Base-by-base conservation (phyloP, 2,797 vertebrate genomes). In the Siniperca obscura region DNA sequence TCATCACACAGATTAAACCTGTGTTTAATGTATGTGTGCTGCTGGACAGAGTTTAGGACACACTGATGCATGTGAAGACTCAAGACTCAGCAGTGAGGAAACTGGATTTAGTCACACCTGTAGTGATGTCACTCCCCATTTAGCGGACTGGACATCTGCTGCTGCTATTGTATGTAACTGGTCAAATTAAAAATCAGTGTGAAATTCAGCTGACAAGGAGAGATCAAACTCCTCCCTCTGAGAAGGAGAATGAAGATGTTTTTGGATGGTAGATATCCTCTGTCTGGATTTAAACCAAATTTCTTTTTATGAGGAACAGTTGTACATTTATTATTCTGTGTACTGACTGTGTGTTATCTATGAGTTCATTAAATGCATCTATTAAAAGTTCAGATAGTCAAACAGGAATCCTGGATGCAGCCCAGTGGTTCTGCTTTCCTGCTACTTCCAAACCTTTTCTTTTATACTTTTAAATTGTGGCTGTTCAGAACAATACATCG, bases 1-100 rank as follows among this genome's bases (percentile, higher is more conserved):
- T 73, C 81, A 88, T 30, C 85, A 82, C 30, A 57, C 75, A 83
- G 73, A 86, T 48, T 13, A 52, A 57, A 84, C 53, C 70, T 30
- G 30, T 30, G 30, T 30, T 30, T 75, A 55, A 70, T 8, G 14
- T 22, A 5, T 10, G 16, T 10, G 19, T 70, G n/a, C 21, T 46
- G 25, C 7, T 52, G 25, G 19, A 50, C 38, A n/a, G 2, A 52
- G 40, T 52, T 34, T 11, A 27, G 34, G 42, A 68, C 38, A 60
- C 38, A 25, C 10, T 30, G 56, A 44, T 40, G 30, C 6, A 46
- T 5, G 4, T 55, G 27, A 36, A 40, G 4, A 34, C 53, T 72
- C 62, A 36, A 11, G 38, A n/a, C 21, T n/a, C 3, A 7, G 48
- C 61, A n/a, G 22, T 56, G 73, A 56, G n/a, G 38, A 25, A 42